These are phyloP conservation scores for Athetis lepigone DNA, from an alignment of 2,888 invertebrate species.

Conservation along the genomic window DNA sequence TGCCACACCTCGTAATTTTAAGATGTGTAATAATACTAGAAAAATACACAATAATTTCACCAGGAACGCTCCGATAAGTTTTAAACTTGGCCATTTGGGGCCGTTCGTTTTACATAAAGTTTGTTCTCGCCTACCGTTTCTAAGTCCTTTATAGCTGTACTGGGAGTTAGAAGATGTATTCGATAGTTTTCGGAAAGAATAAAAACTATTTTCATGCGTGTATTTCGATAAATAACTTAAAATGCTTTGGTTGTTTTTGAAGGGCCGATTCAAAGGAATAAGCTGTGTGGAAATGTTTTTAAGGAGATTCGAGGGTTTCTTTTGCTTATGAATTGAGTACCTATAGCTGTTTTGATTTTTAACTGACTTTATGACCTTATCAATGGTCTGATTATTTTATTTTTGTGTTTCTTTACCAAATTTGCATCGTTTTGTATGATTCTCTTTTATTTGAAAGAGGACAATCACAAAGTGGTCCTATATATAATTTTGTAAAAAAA, in stretches of 20 bases:
- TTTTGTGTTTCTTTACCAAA: too few species aligned
- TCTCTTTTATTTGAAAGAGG: too few species aligned
- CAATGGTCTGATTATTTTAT: too few species aligned
- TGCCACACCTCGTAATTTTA: too few species aligned
- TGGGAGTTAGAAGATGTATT: slow-evolving; percentile 39
- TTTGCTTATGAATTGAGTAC: too few species aligned
- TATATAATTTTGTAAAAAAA: too few species aligned
- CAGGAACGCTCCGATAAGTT: slow-evolving; percentile 67
- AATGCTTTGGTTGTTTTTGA: background rate
- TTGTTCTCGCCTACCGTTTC: slow-evolving; percentile 46
- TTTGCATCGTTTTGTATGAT: too few species aligned
- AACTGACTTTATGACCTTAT: too few species aligned
- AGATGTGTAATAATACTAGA: background rate
- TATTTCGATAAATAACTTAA: slow-evolving; percentile 1
- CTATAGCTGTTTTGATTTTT: too few species aligned
- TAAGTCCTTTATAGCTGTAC: slow-evolving; percentile 44
- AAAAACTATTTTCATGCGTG: slow-evolving; percentile 14
- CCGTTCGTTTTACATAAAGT: slow-evolving; percentile 68
- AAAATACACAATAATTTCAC: slow-evolving; percentile 27
- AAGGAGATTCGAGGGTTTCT: background rate
- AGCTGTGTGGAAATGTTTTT: background rate
- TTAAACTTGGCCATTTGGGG: slow-evolving; percentile 69
- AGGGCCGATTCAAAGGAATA: background rate
- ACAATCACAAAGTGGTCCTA: too few species aligned
- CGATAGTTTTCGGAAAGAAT: slow-evolving; percentile 25